phyloP scores from a whole-genome alignment of 2,113 vertebrate genomes.

The Myotis lucifugus region DNA sequence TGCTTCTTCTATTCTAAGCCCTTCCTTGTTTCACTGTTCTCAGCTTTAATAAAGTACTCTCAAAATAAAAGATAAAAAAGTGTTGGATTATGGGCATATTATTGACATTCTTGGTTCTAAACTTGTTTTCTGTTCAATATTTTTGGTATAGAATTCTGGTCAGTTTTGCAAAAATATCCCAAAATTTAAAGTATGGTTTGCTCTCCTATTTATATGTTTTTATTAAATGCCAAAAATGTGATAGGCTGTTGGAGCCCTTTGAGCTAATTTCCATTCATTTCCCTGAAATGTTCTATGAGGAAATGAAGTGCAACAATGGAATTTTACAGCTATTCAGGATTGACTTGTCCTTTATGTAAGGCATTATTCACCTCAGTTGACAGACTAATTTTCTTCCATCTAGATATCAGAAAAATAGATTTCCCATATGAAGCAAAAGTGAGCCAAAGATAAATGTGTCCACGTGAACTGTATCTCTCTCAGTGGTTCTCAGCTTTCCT shows the following conservation, averaged over 20 bases:
- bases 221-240: constrained; percentile 59
- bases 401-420: constrained; percentile 36
- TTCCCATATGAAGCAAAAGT: constrained; percentile 47
- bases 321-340: constrained; percentile 22
- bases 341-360: constrained; percentile 57
- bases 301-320: constrained; percentile 50
- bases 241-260: constrained; percentile 52
- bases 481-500: too few relatives aligned
- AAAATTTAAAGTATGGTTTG: neutral
- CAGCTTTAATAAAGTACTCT: neutral
- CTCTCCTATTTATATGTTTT: constrained; percentile 9
- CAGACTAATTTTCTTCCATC: constrained; percentile 73
- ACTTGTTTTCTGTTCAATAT: constrained; percentile 24
- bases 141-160: neutral
- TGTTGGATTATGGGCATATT: neutral
- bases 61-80: neutral
- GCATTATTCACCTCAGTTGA: constrained; percentile 59
- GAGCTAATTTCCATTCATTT: constrained; percentile 64
- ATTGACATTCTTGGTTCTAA: constrained; percentile 15
- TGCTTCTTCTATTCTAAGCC: neutral
- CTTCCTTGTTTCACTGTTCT: neutral
- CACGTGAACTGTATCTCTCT: constrained; percentile 15
- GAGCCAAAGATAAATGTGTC: constrained; percentile 55
- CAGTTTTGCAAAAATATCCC: constrained; percentile 27
- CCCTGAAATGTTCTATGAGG: constrained; percentile 50